A percentile compares a stretch with the other conserved stretches of the same genome.
These are phyloP conservation scores for Elachura formosa DNA, from an alignment of 2,113 vertebrate species.

Conservation along the genomic window DNA sequence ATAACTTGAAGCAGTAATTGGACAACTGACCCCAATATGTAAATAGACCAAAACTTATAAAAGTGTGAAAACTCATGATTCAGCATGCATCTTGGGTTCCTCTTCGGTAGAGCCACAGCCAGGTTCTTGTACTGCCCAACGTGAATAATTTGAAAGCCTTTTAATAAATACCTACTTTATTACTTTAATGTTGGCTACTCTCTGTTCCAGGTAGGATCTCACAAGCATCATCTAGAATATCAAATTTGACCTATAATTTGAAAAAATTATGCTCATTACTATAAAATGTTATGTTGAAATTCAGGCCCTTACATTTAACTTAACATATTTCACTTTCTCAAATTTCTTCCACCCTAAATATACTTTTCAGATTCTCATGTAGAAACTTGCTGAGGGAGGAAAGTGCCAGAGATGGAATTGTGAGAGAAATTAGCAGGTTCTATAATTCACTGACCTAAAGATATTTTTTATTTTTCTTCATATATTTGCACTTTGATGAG, in stretches of 20 bases:
- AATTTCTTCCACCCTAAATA: background rate
- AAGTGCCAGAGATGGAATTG: background rate
- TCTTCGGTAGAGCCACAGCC: too few species aligned
- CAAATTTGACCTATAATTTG: background rate
- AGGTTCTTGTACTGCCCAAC: too few species aligned
- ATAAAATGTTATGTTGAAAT: background rate
- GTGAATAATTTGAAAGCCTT: too few species aligned
- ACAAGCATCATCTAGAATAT: too few species aligned
- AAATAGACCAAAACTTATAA: too few species aligned
- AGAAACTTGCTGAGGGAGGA: background rate
- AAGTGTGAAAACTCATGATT: too few species aligned
- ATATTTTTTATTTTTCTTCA: background rate
- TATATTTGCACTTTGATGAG: background rate
- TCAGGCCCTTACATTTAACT: background rate
- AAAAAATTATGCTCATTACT: background rate
- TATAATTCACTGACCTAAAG: background rate
- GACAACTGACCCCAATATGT: too few species aligned
- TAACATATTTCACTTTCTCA: background rate
- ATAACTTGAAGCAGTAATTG: too few species aligned
- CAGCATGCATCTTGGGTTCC: too few species aligned
- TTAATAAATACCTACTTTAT: too few species aligned
- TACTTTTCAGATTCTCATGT: background rate
- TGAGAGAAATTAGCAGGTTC: background rate
- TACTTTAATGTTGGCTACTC: too few species aligned
- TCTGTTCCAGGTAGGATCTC: too few species aligned